These are phyloP conservation scores for Linnaemya tessellans DNA, from an alignment of 2,888 invertebrate genomes.

Conservation along the genomic window DNA sequence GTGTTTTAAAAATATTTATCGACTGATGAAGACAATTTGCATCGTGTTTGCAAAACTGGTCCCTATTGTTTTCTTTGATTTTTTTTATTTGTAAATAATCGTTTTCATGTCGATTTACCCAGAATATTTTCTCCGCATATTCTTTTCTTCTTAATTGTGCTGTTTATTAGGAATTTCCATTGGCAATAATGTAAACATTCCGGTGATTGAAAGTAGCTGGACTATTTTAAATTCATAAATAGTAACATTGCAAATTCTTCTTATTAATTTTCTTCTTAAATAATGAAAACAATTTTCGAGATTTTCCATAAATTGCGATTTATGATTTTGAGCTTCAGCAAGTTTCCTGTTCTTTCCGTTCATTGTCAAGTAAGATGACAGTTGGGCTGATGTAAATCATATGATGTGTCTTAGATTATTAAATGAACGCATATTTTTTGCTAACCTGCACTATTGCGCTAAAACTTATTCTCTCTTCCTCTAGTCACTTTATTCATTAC, in stretches of 20 bases:
- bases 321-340: neutral
- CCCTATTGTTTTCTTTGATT: neutral
- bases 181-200: neutral
- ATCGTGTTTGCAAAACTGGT: conserved; percentile 24
- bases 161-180: neutral
- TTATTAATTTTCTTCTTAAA: too few species aligned
- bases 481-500: too few species aligned
- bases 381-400: too few species aligned
- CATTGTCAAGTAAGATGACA: neutral
- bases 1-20: conserved; percentile 66
- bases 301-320: too few species aligned
- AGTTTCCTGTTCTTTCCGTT: neutral
- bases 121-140: too few species aligned
- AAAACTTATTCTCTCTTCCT: too few species aligned
- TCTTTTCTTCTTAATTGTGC: neutral
- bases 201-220: neutral
- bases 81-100: neutral
- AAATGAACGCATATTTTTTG: too few species aligned
- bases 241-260: neutral
- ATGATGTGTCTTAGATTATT: too few species aligned
- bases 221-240: neutral
- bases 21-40: conserved; percentile 68
- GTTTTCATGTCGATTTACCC: neutral
- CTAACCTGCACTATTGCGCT: too few species aligned
- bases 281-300: too few species aligned